Evolutionary conservation across 2,113 vertebrate species (phyloP).

Genomic region (Alaudala cheleensis): DNA sequence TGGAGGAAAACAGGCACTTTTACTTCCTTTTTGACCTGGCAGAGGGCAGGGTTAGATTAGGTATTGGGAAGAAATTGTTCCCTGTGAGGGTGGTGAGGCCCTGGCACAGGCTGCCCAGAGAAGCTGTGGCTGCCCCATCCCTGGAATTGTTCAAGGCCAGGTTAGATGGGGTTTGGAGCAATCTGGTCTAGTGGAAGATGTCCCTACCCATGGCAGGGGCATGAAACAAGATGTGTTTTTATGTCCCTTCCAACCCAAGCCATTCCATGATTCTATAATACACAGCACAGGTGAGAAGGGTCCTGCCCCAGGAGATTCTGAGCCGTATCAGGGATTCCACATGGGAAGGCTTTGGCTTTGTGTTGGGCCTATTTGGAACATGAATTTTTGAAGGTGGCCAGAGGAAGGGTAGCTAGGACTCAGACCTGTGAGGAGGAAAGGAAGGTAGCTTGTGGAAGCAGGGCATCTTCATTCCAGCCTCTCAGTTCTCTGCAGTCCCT

Average conservation of each 20-base stretch:
- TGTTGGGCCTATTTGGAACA: not conserved
- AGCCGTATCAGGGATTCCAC: not conserved
- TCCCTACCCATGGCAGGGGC: not conserved
- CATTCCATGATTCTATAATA: not conserved
- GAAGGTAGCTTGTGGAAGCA: not conserved
- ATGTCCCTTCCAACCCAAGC: not conserved
- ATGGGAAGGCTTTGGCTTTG: not conserved
- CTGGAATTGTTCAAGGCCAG: not conserved
- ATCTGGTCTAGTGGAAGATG: not conserved
- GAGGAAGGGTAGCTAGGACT: not conserved
- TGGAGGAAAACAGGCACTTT: not conserved
- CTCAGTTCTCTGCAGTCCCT: not conserved
- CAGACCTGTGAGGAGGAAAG: not conserved
- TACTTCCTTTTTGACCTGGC: not conserved
- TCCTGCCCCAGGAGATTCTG: not conserved
- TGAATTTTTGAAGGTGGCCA: not conserved
- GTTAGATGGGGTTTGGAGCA: not conserved
- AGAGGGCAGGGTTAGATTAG: not conserved
- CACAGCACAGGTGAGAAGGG: accelerated
- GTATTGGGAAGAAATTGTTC: not conserved
- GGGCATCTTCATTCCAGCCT: not conserved
- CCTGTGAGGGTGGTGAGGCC: too few relatives aligned
- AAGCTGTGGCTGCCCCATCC: not conserved
- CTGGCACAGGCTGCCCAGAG: not conserved
- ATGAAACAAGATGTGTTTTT: not conserved